phyloP scores from a whole-genome alignment of 2,797 vertebrate genomes.

The Melanogrammus aeglefinus region DNA sequence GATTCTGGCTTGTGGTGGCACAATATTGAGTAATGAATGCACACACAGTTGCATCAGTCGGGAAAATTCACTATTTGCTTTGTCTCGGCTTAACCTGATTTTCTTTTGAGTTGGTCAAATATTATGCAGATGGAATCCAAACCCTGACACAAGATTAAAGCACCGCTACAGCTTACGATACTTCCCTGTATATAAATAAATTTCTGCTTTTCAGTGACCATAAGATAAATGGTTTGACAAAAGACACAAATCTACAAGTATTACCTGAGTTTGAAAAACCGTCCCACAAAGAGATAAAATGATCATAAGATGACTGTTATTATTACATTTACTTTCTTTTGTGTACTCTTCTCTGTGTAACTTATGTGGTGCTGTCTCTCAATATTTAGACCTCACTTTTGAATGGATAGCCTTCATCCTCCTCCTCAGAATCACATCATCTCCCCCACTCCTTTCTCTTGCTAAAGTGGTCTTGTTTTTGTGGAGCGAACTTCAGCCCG shows the following conservation, averaged over 20 bases:
- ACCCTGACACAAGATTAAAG: background rate
- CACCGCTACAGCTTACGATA: background rate
- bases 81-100: background rate
- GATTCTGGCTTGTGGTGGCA: slow-evolving; percentile 23
- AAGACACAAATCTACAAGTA: background rate
- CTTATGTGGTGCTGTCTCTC: background rate
- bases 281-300: background rate
- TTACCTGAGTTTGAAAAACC: background rate
- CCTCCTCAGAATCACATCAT: background rate
- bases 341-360: background rate
- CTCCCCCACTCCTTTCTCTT: background rate
- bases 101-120: background rate
- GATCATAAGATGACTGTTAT: background rate
- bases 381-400: background rate
- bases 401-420: background rate
- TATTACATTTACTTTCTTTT: background rate
- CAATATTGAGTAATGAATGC: background rate
- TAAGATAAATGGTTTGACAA: background rate
- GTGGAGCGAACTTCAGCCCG: slow-evolving; percentile 27
- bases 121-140: background rate
- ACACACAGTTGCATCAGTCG: background rate
- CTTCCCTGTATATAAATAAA: background rate
- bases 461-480: too few relatives aligned
- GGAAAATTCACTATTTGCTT: too few relatives aligned
- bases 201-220: background rate